Base-by-base conservation (phyloP, 1,140 invertebrate genomes). In the Brevipalpus yothersi region DNA sequence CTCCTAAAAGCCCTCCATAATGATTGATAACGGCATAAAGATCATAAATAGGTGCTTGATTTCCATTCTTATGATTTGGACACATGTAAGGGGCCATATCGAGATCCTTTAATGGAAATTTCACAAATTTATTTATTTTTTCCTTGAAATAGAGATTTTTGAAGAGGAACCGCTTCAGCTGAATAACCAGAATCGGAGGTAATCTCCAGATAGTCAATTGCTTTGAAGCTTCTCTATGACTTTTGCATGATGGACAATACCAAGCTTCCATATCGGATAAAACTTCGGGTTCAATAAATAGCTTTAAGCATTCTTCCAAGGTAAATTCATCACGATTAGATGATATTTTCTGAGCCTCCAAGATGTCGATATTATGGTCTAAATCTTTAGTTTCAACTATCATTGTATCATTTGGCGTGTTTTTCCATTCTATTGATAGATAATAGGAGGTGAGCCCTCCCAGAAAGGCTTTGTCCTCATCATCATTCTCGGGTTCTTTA, bases 11-110 rank as follows among this genome's bases (percentile, higher is more conserved):
- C 0, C 69, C 70, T 19, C 76, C 77, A 66, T 73, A 71, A 63
- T 78, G 77, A 66, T 77, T 77, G 15, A 76, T 72, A 13, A 77
- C 75, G 8, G 72, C 76, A 65, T 75, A 75, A 21, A 78, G 65
- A 62, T 78, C 76, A 66, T 78, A 78, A 7, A 74, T 65, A 4
- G 74, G 69, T 17, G 62, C 63, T 58, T 61, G 23, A 9, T 49
- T n/a, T 2, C 15, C 11, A 9, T 15, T 13, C 11, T 58, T 13
- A 9, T 15, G 17, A 49, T 54, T 56, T 7, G 31, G 41, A 66
- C 54, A 62, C 65, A 63, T 75, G 63, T 69, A 75, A 15, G 68
- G 63, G 13, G 64, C 67, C 62, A 78, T 63, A 63, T 77, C 70
- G 39, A 78, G 65, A 11, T 71, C 72, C 61, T 70, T 72, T 42